Conservation (phyloP, 2,797 vertebrate genomes). For the Urocyon cinereoargenteus region DNA sequence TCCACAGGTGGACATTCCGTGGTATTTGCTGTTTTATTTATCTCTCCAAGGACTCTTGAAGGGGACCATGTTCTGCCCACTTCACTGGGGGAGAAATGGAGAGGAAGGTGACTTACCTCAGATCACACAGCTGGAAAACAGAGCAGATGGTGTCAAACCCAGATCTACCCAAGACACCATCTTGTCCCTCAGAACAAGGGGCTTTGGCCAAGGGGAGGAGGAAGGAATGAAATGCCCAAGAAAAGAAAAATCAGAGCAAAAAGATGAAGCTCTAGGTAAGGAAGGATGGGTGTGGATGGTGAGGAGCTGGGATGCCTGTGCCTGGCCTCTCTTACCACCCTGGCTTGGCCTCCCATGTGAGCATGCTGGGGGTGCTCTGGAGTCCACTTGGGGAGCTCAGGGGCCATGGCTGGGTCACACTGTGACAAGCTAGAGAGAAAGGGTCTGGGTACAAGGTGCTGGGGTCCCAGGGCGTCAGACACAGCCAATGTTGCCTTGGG, state of each 20-base stretch:
- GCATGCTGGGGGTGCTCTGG: neutral
- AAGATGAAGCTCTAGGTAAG: rapidly evolving
- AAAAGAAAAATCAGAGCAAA: neutral
- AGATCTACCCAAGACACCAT: too few species aligned
- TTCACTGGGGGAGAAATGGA: neutral
- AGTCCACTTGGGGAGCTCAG: rapidly evolving
- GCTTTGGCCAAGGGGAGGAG: too few species aligned
- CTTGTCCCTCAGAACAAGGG: neutral
- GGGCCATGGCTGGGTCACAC: neutral
- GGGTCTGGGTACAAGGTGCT: neutral
- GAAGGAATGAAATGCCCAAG: neutral
- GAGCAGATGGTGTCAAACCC: too few species aligned
- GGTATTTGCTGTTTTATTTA: rapidly evolving
- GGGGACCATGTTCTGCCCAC: neutral
- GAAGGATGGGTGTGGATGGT: rapidly evolving
- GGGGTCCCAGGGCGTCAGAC: rapidly evolving
- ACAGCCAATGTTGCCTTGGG: rapidly evolving
- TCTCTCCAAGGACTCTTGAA: neutral
- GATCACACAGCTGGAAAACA: neutral
- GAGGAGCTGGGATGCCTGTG: neutral
- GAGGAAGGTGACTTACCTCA: neutral
- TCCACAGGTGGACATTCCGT: rapidly evolving
- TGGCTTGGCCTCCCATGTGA: rapidly evolving
- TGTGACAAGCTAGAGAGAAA: too few species aligned
- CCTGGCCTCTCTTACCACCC: rapidly evolving